Base-by-base conservation (phyloP, 2,113 vertebrate genomes). In the Brachionichthys hirsutus region DNA sequence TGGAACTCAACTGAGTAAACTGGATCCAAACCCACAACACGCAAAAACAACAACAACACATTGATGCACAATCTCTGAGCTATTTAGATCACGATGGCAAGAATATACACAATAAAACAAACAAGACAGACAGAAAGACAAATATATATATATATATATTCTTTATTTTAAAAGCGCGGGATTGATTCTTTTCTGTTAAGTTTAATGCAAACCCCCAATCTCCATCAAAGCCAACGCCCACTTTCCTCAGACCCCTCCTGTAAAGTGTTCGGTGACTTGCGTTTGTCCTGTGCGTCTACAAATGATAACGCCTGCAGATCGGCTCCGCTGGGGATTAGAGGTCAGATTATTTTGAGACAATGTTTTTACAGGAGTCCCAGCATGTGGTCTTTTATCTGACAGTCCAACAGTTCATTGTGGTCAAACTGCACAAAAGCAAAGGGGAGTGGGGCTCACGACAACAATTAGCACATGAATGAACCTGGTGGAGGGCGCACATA, bases 391-490 rank as follows among this genome's bases (percentile, higher is more conserved):
- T 90, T 91, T 90, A 90, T 90, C 87, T 84, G 64, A 84, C 71
- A 58, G 68, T 62, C 24, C 82, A 82, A 75, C 75, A 77, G 87
- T 91, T 92, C 87, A 90, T 87, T 71, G 59, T 76, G 86, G 89
- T 90, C 84, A 90, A 87, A 89, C 87, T 81, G 12, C 76, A 88
- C 85, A 88, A 86, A 89, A 83, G 76, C 85, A 86, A 80, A 89
- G 81, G 80, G 84, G 85, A 85, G 71, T 22, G 24, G 52, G 80
- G 83, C 87, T 88, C 82, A 85, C 62, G 70, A 56, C 67, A 79
- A 82, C 86, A 86, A 91, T 92, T 90, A 92, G 69, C 88, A 90
- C 86, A 90, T 92, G 88, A 90, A 92, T 91, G 81, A 88, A 83
- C 75, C 76, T 71, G 87, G 70, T 83, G 73, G 61, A 42, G 59